phyloP scores from a whole-genome alignment of 2,888 invertebrate genomes.

The Argynnis bischoffii region DNA sequence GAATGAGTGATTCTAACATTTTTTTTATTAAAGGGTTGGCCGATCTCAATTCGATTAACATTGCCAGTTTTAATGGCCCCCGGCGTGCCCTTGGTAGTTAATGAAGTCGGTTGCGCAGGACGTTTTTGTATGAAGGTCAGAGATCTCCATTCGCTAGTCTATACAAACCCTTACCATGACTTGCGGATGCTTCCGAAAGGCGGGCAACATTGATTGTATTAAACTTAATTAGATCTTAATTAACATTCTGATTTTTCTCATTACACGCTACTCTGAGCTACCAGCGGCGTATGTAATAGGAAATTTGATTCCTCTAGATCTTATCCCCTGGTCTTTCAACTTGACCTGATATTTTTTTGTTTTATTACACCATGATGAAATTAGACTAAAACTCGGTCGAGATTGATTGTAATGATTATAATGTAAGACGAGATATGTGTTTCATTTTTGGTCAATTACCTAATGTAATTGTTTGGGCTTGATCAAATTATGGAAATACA shows the following conservation, averaged over 20 bases:
- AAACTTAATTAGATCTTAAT: conserved; percentile 82
- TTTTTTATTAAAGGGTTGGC: conserved; percentile 80
- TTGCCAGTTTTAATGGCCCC: conserved; percentile 57
- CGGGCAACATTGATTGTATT: conserved; percentile 81
- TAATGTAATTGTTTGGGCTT: conserved; percentile 33
- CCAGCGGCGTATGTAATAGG: conserved; percentile 71
- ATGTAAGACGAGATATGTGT: conserved; percentile 39
- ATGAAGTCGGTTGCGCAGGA: conserved; percentile 42
- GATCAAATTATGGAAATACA: conserved; percentile 35
- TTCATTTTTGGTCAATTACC: conserved; percentile 36
- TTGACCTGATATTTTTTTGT: conserved; percentile 56
- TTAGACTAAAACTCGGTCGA: conserved; percentile 56
- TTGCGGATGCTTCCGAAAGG: conserved; percentile 77
- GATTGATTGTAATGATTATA: conserved; percentile 47
- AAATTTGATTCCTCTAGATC: conserved; percentile 70
- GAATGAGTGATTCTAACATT: conserved; percentile 72
- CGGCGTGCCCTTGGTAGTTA: conserved; percentile 36
- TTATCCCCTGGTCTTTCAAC: conserved; percentile 71
- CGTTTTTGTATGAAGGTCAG: conserved; percentile 55
- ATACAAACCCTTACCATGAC: conserved; percentile 69
- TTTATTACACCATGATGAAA: conserved; percentile 57
- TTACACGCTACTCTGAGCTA: conserved; percentile 80
- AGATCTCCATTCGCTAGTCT: conserved; percentile 57
- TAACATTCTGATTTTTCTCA: conserved; percentile 80
- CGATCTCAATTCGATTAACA: conserved; percentile 79